Conservation (phyloP, 2,113 vertebrate genomes). For the Eurystomus gularis region DNA sequence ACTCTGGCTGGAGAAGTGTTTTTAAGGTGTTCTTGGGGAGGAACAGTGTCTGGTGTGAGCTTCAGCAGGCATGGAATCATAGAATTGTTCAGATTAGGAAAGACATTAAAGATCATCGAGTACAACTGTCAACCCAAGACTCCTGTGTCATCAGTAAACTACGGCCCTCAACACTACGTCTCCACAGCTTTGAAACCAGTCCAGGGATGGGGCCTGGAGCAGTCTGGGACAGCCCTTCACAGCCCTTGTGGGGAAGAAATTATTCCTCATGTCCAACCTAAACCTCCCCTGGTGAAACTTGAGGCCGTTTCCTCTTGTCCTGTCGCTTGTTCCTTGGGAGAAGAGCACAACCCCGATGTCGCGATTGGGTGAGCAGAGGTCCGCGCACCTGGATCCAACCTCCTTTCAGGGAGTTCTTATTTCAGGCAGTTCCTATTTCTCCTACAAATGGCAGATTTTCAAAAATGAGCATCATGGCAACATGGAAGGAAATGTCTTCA, state of each 20-base stretch:
- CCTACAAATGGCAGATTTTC: neutral
- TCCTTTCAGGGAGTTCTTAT: neutral
- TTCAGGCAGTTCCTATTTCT: neutral
- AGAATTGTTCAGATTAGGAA: neutral
- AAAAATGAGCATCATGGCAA: neutral
- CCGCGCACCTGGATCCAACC: neutral
- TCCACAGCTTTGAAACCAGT: neutral
- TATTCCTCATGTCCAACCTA: neutral
- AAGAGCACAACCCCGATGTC: neutral
- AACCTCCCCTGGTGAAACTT: neutral
- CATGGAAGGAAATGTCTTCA: neutral
- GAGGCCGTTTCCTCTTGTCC: neutral
- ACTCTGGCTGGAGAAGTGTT: neutral
- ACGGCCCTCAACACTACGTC: neutral
- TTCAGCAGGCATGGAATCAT: neutral
- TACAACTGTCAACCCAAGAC: neutral
- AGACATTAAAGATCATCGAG: neutral
- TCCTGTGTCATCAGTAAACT: neutral
- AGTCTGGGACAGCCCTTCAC: neutral
- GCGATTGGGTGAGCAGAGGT: too few species aligned
- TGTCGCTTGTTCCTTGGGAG: neutral
- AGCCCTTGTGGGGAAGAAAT: neutral
- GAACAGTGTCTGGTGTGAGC: neutral
- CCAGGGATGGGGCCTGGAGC: neutral
- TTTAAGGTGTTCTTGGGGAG: neutral